Base-by-base conservation (phyloP, 2,888 invertebrate genomes). In the Bellardia bayeri region DNA sequence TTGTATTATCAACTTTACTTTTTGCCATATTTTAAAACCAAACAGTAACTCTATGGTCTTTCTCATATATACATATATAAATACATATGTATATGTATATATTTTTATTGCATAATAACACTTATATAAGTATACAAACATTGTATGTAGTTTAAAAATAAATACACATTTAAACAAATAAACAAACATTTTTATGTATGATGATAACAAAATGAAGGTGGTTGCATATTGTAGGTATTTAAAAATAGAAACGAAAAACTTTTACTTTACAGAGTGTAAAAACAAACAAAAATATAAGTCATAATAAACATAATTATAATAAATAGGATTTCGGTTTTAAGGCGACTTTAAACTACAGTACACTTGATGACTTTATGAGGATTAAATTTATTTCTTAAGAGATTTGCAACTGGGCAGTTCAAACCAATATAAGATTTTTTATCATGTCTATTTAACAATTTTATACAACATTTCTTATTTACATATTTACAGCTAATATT, bases 161-260 rank as follows among this genome's bases (percentile, higher is more conserved):
- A 45, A 61, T 37, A 37, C 37, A 23, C 5, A 42, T 66, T 66
- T 23, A 42, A 66, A 42, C n/a, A 42, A 66, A 42, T 40, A 72
- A 42, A 58, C 42, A 72, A 42, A 58, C 40, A 72, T 23, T 58
- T 40, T 58, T 71, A 71, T 71, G 51, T 71, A 54, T 71, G 37
- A 54, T 71, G 37, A 71, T 54, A 69, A 51, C n/a, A 51, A 69
- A 8, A 51, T 69, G 33, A 13, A 9, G 30, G 49, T 51, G 51
- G 69, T 54, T 45, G 13, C 45, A 14, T 45, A 49, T 8, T 66
- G 30, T 45, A 49, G 45, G 9, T 16, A 45, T 49, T 49, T 49
- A 30, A 49, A 49, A 66, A 66, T 66, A 66, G 45, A 66, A 30
- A 68, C 49, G 30, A n/a, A 49, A 49, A 68, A 68, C 49, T 68